These are phyloP conservation scores for Drosophila fuyamai DNA, from an alignment of 1,140 invertebrate species.

Conservation along the genomic window DNA sequence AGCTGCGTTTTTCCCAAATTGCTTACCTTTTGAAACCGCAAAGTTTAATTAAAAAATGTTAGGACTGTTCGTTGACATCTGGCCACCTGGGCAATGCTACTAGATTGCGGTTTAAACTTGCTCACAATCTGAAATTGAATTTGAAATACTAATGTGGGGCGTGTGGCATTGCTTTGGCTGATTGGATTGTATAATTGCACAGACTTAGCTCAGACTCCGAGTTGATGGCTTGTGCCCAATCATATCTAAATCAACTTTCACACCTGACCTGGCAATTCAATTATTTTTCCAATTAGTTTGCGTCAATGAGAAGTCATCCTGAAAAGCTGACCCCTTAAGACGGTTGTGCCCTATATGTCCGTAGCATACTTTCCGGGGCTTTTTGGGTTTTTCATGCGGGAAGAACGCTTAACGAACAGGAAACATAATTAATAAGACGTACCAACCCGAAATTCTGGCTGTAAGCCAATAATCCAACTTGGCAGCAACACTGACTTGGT, in stretches of 20 bases:
- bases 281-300: conserved; percentile 63
- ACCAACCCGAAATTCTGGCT: conserved; percentile 16
- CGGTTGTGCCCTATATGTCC: not conserved
- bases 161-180: conserved; percentile 8
- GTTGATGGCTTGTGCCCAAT: conserved; percentile 2
- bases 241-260: conserved; percentile 52
- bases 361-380: conserved; percentile 45
- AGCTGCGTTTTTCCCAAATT: conserved; percentile 17
- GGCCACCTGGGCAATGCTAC: conserved; percentile 11
- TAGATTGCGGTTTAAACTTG: conserved; percentile 10
- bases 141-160: conserved; percentile 19
- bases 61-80: not conserved
- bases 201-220: not conserved
- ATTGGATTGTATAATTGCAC: conserved; percentile 32
- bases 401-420: conserved; percentile 15
- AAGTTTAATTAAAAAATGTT: conserved; percentile 30
- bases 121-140: conserved; percentile 25
- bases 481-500: conserved; percentile 11
- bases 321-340: not conserved
- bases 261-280: conserved; percentile 66
- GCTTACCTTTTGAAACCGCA: conserved; percentile 1
- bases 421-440: conserved; percentile 47
- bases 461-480: conserved; percentile 41
- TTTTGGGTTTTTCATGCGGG: not conserved
- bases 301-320: conserved; percentile 6